Base-by-base conservation (phyloP, 2,113 vertebrate species). In the Neogale vison region DNA sequence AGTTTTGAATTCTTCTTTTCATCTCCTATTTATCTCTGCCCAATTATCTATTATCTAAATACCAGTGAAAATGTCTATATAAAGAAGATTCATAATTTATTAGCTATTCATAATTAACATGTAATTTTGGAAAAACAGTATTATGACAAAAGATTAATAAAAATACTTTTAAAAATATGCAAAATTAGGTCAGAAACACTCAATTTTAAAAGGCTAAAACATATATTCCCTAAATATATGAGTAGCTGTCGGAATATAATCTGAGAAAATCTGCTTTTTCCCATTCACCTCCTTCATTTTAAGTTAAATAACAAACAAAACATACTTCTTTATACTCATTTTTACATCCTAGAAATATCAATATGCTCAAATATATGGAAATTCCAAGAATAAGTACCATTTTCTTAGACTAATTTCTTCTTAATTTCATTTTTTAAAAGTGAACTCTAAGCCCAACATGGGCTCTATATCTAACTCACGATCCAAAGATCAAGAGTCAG, bases 101-200 rank as follows among this genome's bases (percentile, higher is more conserved):
- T 95, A 82, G 29, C 34, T 74, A 91, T 52, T 96, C 88, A 61
- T 72, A 63, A 93, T 39, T 89, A 81, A 89, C 7, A 93, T n/a
- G 95, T 90, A 94, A 83, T 84, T 93, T 93, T 93, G 26, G 69
- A 81, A 96, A 93, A 97, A 88, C 13, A 93, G 13, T 72, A 67
- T 80, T 61, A 77, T 59, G 34, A 95, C 45, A 65, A 85, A 94
- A 85, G 6, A 90, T 57, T 18, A 96, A 81, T 42, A 91, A 92
- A 97, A 79, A 63, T 76, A 65, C 52, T 97, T 57, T 45, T 59
- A 36, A 95, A 84, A 95, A 93, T 34, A 97, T 79, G 55, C 26
- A 93, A 84, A 92, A 86, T n/a, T 57, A 34, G 47, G 39, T 76
- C 14, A 90, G 79, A 97, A 94, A 59, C 18, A 50, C 88, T 95